Evolutionary conservation across 1,140 invertebrate genomes (phyloP), one percentile per base, ranked within the genome.

Genomic region (Drosophila kohkoa): DNA sequence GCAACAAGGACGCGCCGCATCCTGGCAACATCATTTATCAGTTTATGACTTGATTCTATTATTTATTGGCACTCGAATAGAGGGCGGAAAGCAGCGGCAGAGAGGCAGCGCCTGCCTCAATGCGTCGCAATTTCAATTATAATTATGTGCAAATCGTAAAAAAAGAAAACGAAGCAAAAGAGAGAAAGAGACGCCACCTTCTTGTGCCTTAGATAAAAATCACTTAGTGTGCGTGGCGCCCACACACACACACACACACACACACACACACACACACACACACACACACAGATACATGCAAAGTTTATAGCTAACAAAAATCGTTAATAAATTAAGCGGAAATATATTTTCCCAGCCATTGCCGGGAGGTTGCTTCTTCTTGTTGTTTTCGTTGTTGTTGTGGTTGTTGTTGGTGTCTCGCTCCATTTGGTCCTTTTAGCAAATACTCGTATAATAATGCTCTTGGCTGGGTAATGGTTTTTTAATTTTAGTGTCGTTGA

Each of bases 321-420:
- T 89, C 80, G 89, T 89, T 91, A 91, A 89, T 91, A 91, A 91
- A 91, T 91, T 91, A 91, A 91, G 89, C 89, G 89, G 89, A 91
- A 91, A 87, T 87, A 82, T 87, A 86, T 87, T 87, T 80, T 83
- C 58, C 16, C 79, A 62, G 66, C 68, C 62, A 70, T 52, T 66
- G 75, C 62, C 65, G 38, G 35, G 16, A 16, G 70, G 75, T 70
- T 49, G 43, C 5, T 55, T 16, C 10, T 3, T 16, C 15, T 38
- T 51, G 46, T 5, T 32, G 46, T 13, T 55, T 20, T 32, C 49
- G 51, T 52, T 60, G 25, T 15, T 64, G 52, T 41, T 60, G 41
- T 28, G 55, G 55, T 13, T 59, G 38, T 4, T 48, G 13, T 1
- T 43, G 15, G 11, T 49, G 65, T 30, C 67, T 48, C 63, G 73